A percentile compares a stretch with the other conserved stretches of the same genome.
phyloP scores from a whole-genome alignment of 1,140 invertebrate species.

The Ladona fulva region DNA sequence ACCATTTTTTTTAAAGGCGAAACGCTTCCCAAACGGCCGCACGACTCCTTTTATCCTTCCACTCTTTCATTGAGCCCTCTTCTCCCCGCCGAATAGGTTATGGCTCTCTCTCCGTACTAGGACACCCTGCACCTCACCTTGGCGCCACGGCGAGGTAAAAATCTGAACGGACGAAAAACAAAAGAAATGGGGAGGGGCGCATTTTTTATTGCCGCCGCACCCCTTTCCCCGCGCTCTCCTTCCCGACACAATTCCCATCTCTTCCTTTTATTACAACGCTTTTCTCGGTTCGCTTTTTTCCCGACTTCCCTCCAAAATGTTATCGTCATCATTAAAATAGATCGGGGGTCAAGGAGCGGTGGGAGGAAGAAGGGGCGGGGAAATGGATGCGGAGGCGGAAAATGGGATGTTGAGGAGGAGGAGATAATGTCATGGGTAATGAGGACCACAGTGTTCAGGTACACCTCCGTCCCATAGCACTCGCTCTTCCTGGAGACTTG shows the following conservation, averaged over 20 bases:
- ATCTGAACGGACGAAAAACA: background rate
- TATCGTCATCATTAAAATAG: slow-evolving; percentile 10
- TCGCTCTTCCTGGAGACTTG: too few species aligned
- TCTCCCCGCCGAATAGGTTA: background rate
- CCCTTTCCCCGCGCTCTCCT: background rate
- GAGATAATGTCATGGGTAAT: too few species aligned
- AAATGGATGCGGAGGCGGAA: background rate
- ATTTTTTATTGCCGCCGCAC: background rate
- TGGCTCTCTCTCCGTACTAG: too few species aligned
- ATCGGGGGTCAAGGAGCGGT: background rate
- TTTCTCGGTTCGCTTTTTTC: background rate
- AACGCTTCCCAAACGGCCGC: background rate
- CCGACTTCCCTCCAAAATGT: background rate
- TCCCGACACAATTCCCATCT: slow-evolving; percentile 2
- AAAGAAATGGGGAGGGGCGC: background rate
- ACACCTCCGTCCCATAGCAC: too few species aligned
- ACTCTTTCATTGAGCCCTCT: background rate
- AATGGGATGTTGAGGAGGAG: background rate
- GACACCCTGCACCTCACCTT: background rate
- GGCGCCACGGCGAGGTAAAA: background rate
- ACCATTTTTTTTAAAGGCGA: slow-evolving; percentile 17
- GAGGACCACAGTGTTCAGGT: too few species aligned
- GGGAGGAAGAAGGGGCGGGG: background rate
- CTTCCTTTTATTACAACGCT: background rate
- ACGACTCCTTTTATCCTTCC: slow-evolving; percentile 1